These are phyloP conservation scores for Labroides dimidiatus DNA, from an alignment of 2,797 vertebrate genomes.

Conservation along the genomic window DNA sequence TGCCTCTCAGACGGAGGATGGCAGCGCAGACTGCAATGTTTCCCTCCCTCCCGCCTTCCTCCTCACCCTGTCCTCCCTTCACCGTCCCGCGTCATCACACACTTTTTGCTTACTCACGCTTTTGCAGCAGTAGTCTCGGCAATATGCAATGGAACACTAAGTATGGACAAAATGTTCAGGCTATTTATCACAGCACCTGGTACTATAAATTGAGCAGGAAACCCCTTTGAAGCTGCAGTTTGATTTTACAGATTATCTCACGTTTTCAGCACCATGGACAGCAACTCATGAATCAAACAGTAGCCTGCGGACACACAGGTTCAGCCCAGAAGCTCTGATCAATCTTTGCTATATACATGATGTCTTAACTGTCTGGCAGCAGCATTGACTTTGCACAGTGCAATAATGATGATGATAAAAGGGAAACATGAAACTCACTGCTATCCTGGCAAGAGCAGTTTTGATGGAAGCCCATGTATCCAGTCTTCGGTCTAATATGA, in stretches of 20 bases:
- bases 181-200: neutral
- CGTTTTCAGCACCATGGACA: constrained; percentile 76
- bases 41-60: constrained; percentile 41
- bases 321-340: neutral
- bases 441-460: constrained; percentile 92
- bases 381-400: constrained; percentile 4
- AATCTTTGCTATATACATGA: neutral
- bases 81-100: constrained; percentile 70
- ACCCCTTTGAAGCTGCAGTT: neutral
- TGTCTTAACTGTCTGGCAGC: neutral
- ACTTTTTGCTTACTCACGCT: constrained; percentile 73
- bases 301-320: neutral
- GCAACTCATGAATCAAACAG: constrained; percentile 24
- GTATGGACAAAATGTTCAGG: neutral
- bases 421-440: constrained; percentile 84
- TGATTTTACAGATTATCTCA: neutral
- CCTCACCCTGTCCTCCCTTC: constrained; percentile 41
- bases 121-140: constrained; percentile 41
- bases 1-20: constrained; percentile 56
- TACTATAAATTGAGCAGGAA: neutral
- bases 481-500: constrained; percentile 95
- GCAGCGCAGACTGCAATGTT: constrained; percentile 72
- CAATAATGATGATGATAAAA: neutral
- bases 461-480: constrained; percentile 97
- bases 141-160: constrained; percentile 13